phyloP scores from a whole-genome alignment of 2,797 vertebrate species.

The Rhabdomys pumilio region DNA sequence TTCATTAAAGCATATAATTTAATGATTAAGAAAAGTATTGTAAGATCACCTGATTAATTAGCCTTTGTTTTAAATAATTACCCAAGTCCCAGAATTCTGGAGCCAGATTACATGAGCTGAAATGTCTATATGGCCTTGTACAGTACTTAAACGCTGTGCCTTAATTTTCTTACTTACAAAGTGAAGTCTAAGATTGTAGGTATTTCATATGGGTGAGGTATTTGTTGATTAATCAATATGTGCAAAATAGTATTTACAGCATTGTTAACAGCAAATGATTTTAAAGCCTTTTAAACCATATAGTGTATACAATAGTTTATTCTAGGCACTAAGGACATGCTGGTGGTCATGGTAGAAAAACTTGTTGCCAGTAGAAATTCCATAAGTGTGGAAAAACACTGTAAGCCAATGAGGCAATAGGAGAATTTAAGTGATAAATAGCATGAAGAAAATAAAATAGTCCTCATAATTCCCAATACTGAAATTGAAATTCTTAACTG shows the following conservation, averaged over 20 bases:
- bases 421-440: not conserved
- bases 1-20: not conserved
- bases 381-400: not conserved
- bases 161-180: constrained; percentile 50
- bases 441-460: constrained; percentile 55
- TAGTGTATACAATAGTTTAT: constrained; percentile 2
- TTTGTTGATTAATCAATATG: constrained; percentile 3
- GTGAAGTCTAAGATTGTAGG: not conserved
- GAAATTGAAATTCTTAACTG: constrained; percentile 38
- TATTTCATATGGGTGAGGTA: not conserved
- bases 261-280: constrained; percentile 22
- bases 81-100: not conserved
- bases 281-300: not conserved
- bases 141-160: not conserved
- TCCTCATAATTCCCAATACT: constrained; percentile 7
- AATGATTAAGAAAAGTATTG: constrained; percentile 24
- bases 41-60: not conserved
- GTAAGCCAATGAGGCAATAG: not conserved
- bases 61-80: not conserved
- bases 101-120: not conserved
- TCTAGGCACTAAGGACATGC: not conserved
- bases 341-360: not conserved
- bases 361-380: constrained; percentile 5
- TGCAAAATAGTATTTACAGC: not conserved
- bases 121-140: not conserved